Evolutionary conservation across 2,888 invertebrate genomes (phyloP), one percentile per base, ranked within the genome.

Genomic region (Dicycla oo): DNA sequence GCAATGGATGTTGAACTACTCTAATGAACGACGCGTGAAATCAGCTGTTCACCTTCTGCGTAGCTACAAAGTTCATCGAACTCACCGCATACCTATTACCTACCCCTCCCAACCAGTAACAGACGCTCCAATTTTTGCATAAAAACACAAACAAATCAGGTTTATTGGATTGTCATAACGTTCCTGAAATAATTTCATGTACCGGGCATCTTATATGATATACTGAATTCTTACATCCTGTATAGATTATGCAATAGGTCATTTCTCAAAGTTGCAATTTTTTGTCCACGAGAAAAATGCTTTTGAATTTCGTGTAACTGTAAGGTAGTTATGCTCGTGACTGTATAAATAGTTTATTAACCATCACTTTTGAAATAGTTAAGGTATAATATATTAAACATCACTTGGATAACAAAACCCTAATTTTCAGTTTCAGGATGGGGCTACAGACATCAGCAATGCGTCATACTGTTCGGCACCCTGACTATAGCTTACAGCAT

Each of bases 401-500:
- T 57, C 10, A n/a, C 20, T 18, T 15, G 6, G 3, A 30, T 43
- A 26, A 23, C 3, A 2, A 18, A 26, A 20, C 0, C 5, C 0
- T 7, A 1, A 30, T 53, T 57, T 45, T 26, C 38, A 90, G 88
- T 89, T 84, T 85, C 90, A 90, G 90, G 86, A 78, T 94, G 91
- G 90, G 94, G 95, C 2, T 89, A 89, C 74, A 93, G 97, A 56
- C 97, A 97, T 86, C 91, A 96, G 49, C 97, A 97, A 88, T 95
- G 96, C 26, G 73, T 97, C 0, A 90, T 97, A 61, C 90, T 97
- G 61, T 97, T 97, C 83, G 87, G 96, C 20, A 94, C 97, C 2
- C 91, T 97, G 26, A 93, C 96, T 0, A 94, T 96, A 56, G 97
- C 96, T 4, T 97, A 97, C 89, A 97, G 97, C 15, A 96, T 97